Base-by-base conservation (phyloP, 2,797 vertebrate genomes). In the Macroramphosus scolopax region DNA sequence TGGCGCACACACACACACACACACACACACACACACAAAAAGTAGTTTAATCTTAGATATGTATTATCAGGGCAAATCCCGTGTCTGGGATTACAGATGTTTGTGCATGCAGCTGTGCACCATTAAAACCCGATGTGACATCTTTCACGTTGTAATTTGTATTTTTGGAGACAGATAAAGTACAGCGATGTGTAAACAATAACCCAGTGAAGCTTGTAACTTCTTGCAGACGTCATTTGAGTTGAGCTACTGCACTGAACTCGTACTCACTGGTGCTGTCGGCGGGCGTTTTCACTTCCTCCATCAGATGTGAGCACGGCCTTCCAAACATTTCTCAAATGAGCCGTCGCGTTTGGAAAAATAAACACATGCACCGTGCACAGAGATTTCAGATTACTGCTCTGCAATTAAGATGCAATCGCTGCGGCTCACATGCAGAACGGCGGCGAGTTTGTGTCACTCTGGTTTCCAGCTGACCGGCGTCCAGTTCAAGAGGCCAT, bases 41-140 rank as follows among this genome's bases (percentile, higher is more conserved):
- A 24, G 61, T 17, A 32, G 74, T 77, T 83, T 89, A 89, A 89
- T 89, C 87, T 87, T 65, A 87, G 85, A 89, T 85, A 82, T 78
- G 75, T 78, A 88, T 88, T 84, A 82, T 84, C 80, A 64, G 66
- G 75, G 57, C 73, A 87, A 87, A 89, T 89, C 86, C 82, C 71
- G 51, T 80, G 81, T 69, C 60, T 40, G 12, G 70, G 84, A 87
- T 90, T 87, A 87, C 80, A 59, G 64, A 52, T 72, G 62, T 62
- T 66, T 69, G 68, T 49, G 62, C 63, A 53, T 57, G 76, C 83
- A 87, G 87, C 86, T 85, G 80, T 66, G 75, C 58, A 43, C 66
- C 67, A 78, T 87, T 84, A 87, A 82, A 87, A 88, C 77, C 83
- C 87, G 83, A 86, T 80, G 84, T 74, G 81, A 77, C 55, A 56